Percentiles rank a stretch among this genome's conserved stretches.
Conservation (phyloP, 2,113 vertebrate species). For the Rhodinocichla rosea region DNA sequence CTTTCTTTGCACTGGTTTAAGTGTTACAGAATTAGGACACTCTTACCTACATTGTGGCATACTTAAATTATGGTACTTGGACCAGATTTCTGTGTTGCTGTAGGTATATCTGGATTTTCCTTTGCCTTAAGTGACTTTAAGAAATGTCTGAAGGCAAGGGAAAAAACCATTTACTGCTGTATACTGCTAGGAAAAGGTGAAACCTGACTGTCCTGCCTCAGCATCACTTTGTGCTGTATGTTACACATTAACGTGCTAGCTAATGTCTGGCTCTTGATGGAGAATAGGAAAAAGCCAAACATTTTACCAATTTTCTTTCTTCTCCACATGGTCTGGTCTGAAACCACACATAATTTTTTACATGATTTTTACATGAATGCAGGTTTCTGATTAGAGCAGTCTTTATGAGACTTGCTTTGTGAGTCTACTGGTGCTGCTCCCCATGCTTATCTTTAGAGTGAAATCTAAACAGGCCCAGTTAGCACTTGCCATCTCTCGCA, state of each 20-base stretch:
- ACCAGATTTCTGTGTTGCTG: neutral
- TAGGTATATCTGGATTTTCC: neutral
- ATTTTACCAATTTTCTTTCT: neutral
- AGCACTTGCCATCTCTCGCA: neutral
- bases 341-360: neutral
- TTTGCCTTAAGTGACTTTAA: neutral
- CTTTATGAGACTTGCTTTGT: neutral
- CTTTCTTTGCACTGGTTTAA: neutral
- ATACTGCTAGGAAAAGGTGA: neutral
- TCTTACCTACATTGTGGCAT: neutral
- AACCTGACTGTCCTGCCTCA: neutral
- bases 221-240: neutral
- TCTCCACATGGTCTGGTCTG: rapidly evolving
- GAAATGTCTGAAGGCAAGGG: neutral
- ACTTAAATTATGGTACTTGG: neutral
- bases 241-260: neutral
- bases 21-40: neutral
- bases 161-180: neutral
- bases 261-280: neutral
- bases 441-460: neutral
- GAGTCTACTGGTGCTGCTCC: neutral
- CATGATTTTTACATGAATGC: neutral
- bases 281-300: neutral
- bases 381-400: neutral
- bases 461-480: neutral